phyloP scores from a whole-genome alignment of 2,888 invertebrate species.

The Spilosoma lubricipeda region DNA sequence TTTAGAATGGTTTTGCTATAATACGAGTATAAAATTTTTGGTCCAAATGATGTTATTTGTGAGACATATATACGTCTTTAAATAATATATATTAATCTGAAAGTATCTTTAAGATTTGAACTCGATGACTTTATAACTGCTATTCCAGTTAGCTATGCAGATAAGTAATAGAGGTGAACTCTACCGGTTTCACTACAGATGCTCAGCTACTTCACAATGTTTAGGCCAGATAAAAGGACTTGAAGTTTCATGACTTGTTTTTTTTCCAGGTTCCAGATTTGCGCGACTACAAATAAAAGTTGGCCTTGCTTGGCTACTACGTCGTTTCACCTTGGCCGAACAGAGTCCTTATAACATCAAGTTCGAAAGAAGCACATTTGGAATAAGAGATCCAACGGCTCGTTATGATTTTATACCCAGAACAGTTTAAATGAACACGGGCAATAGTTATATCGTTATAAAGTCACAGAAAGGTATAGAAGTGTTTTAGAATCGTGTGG shows the following conservation, averaged over 20 bases:
- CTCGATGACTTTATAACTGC: not conserved
- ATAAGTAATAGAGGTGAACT: not conserved
- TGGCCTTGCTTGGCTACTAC: conserved; percentile 59
- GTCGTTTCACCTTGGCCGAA: conserved; percentile 59
- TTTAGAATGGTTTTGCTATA: not conserved
- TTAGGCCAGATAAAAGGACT: not conserved
- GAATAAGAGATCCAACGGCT: conserved; percentile 55
- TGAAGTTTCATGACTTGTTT: not conserved
- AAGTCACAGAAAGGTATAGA: too few relatives aligned
- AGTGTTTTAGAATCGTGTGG: too few relatives aligned
- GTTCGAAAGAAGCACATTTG: conserved; percentile 62
- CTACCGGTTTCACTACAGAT: not conserved
- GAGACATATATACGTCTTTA: too few relatives aligned
- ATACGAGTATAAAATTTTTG: not conserved
- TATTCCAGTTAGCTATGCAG: not conserved
- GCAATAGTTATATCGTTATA: not conserved
- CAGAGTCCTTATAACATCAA: conserved; percentile 46
- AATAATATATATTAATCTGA: too few relatives aligned
- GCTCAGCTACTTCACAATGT: not conserved
- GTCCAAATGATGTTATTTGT: too few relatives aligned
- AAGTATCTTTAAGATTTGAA: too few relatives aligned
- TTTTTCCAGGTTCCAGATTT: conserved; percentile 62
- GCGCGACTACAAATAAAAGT: conserved; percentile 65
- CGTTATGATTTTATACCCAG: conserved; percentile 54
- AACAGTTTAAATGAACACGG: conserved; percentile 21